Percentiles rank a stretch among this genome's conserved stretches.
Evolutionary conservation across 2,113 vertebrate genomes (phyloP).

Genomic region (Malurus elegans): DNA sequence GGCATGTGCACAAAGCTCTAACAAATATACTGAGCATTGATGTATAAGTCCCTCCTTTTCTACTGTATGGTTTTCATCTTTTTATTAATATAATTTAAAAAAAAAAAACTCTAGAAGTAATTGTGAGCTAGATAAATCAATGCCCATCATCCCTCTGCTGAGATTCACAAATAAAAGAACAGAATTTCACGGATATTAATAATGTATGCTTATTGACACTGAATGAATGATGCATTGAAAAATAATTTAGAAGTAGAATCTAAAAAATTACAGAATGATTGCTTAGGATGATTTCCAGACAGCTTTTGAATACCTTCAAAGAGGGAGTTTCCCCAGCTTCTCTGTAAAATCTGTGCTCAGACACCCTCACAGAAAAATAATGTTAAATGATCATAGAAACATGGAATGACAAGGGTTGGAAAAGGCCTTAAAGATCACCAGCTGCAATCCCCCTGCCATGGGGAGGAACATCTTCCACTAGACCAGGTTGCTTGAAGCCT

Average conservation of each 20-base stretch:
- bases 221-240: not conserved
- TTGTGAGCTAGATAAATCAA: not conserved
- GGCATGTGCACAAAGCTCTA: not conserved
- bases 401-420: not conserved
- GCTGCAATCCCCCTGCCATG: rapidly evolving
- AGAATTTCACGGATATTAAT: not conserved
- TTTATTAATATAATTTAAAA: not conserved
- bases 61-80: not conserved
- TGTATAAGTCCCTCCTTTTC: not conserved
- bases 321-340: not conserved
- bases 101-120: not conserved
- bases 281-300: not conserved
- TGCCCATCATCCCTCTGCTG: not conserved
- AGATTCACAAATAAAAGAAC: not conserved
- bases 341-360: not conserved
- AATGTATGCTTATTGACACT: not conserved
- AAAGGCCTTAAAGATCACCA: not conserved
- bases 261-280: not conserved
- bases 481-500: not conserved
- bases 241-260: not conserved
- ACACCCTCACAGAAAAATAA: not conserved
- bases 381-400: not conserved
- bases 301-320: not conserved
- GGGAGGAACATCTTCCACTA: not conserved
- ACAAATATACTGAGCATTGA: not conserved